Evolutionary conservation across 2,797 vertebrate species (phyloP), one percentile per base, ranked within the genome.

Genomic region (Sebastes matsubarae): DNA sequence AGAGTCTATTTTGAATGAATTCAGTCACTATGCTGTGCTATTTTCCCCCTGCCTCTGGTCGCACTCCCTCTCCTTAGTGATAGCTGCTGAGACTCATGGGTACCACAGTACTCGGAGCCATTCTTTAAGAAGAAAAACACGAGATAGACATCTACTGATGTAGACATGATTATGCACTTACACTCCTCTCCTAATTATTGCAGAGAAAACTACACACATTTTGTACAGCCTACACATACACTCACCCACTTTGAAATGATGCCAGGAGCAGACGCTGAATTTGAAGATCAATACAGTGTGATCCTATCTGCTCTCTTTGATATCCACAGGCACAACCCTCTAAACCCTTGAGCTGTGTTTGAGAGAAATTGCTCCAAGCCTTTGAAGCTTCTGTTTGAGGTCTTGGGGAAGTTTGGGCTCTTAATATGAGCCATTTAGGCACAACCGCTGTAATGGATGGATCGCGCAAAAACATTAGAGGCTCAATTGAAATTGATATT

Each of bases 271-370:
- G 72, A 80, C 4, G 72, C 73, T 79, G 86, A 88, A 88, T 89
- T 72, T 80, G 77, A 80, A 86, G 82, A 90, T 91, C 88, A 91
- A 87, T 90, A 70, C 83, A 36, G 16, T 60, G 68, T 66, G 82
- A 87, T 85, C 79, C 67, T 77, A 81, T 77, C 72, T 77, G 72
- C 83, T 84, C 81, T 82, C 87, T 87, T 80, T 88, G 85, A 92
- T 80, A 89, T 87, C 83, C 75, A 72, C 77, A 69, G 60, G 58
- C 72, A 69, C 80, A 75, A 14, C 64, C 69, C 9, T 60, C 71
- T 29, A 75, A 69, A 84, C 63, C 80, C 75, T 82, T 24, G 65
- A 88, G 87, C 83, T 87, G 63, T 73, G 72, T 86, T 79, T 80
- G 71, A 77, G 74, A 87, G 85, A 81, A 86, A 84, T 73, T 68